Conservation (phyloP, 2,797 vertebrate species). For the Paramormyrops hopkinsi region DNA sequence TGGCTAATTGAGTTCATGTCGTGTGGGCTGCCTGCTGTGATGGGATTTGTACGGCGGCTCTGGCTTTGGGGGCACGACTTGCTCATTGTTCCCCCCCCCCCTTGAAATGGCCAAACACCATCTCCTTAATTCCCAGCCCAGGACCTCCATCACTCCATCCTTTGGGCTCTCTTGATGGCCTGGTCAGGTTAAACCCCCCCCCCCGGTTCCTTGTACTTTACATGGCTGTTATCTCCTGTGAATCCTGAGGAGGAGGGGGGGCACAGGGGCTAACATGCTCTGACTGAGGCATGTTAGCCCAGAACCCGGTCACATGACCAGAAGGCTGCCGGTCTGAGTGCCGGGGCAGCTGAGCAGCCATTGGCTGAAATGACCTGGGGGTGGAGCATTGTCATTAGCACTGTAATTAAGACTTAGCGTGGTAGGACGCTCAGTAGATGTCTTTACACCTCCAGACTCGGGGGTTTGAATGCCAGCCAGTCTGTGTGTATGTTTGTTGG, state of each 20-base stretch:
- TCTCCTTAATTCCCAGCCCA: neutral
- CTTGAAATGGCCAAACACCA: neutral
- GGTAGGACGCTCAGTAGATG: neutral
- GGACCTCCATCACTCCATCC: neutral
- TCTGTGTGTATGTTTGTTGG: neutral
- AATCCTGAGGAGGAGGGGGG: neutral
- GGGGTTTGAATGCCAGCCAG: neutral
- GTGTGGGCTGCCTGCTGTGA: constrained; percentile 22
- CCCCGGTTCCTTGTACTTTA: neutral
- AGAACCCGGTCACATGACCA: neutral
- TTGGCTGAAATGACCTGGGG: neutral
- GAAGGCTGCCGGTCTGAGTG: neutral
- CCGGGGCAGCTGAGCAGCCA: neutral
- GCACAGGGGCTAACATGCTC: neutral
- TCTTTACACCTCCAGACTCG: neutral
- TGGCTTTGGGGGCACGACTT: neutral
- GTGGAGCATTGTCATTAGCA: neutral
- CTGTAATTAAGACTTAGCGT: neutral
- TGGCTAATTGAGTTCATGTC: constrained; percentile 11
- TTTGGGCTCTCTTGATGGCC: neutral
- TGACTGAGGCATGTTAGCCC: neutral
- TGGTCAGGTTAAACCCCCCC: neutral
- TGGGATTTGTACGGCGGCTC: neutral
- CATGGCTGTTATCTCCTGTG: neutral
- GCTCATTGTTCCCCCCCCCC: neutral